Base-by-base conservation (phyloP, 2,113 vertebrate genomes). In the Bolborhynchus lineola region DNA sequence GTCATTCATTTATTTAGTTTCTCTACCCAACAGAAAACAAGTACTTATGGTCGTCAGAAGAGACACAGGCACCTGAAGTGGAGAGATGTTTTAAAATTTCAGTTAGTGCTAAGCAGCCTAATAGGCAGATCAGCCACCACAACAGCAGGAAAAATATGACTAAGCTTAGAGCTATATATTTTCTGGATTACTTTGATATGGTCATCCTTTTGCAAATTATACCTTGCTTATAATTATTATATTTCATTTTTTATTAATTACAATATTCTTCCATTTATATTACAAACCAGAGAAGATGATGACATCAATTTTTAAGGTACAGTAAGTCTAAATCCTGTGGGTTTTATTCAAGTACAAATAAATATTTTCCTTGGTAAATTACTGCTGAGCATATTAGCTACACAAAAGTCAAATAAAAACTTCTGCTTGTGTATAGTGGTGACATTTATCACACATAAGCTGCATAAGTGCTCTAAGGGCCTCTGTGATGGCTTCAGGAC, bases 71-170 rank as follows among this genome's bases (percentile, higher is more conserved):
- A 31, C 33, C n/a, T 75, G 33, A 67, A 93, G 24, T 11, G 70
- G 21, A 78, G 25, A 69, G 28, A 47, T 26, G 14, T 90, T 86
- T 69, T 18, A 80, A 88, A 77, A 86, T 65, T 88, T 90, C 94
- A 75, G 83, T 88, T 94, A 84, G 39, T 68, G 67, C 20, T 70
- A 74, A 90, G 64, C 37, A 86, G 70, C 49, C 41, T 75, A 92
- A 94, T 53, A 88, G 60, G 35, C 52, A 18, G 13, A 64, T 55
- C 49, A 82, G 26, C 33, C 29, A 78, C n/a, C 16, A 75, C 42
- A 77, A 6, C 33, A 70, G n/a, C 29, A 28, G 25, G 37, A 63
- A 79, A 80, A 86, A 44, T 24, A 62, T 35, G 13, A 9, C 35
- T 76, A 55, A 59, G 15, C 16, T 39, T 42, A 67, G 13, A 86